Evolutionary conservation across 2,888 invertebrate genomes (phyloP).

Genomic region (Zaprionus bogoriensis): DNA sequence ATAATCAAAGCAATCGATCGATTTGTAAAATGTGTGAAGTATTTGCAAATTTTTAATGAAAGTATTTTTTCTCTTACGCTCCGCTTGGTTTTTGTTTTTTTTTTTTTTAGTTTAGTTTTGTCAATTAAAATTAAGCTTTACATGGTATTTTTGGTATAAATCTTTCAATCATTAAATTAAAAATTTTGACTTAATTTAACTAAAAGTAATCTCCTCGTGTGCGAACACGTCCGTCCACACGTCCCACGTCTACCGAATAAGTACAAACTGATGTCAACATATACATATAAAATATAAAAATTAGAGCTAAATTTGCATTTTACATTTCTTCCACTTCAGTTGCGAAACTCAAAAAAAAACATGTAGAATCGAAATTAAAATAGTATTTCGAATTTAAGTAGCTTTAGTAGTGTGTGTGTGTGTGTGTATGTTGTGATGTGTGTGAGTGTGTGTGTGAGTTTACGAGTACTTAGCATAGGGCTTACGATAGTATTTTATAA

Average conservation of each 20-base stretch:
- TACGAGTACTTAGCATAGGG: conserved; percentile 32
- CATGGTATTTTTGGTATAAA: conserved; percentile 78
- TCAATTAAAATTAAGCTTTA: conserved; percentile 72
- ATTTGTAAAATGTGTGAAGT: conserved; percentile 70
- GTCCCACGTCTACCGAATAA: conserved; percentile 29
- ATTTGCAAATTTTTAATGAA: conserved; percentile 74
- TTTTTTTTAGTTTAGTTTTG: conserved; percentile 33
- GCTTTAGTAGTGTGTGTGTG: conserved; percentile 25
- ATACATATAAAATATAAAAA: conserved; percentile 44
- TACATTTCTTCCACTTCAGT: conserved; percentile 38
- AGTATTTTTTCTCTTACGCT: conserved; percentile 62
- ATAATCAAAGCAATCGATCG: conserved; percentile 50
- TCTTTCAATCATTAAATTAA: conserved; percentile 74
- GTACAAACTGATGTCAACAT: conserved; percentile 73
- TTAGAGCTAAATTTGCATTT: conserved; percentile 55
- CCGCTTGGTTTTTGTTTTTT: conserved; percentile 41
- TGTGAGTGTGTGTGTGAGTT: conserved; percentile 23
- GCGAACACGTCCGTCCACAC: conserved; percentile 10
- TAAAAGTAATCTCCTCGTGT: conserved; percentile 58
- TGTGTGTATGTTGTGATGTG: conserved; percentile 16
- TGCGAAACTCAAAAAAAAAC: conserved; percentile 16
- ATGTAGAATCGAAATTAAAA: conserved; percentile 46
- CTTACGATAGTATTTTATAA: conserved; percentile 59
- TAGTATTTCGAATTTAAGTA: conserved; percentile 67
- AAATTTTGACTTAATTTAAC: conserved; percentile 66